Base-by-base conservation (phyloP, 2,113 vertebrate genomes). In the Galeopterus variegatus region DNA sequence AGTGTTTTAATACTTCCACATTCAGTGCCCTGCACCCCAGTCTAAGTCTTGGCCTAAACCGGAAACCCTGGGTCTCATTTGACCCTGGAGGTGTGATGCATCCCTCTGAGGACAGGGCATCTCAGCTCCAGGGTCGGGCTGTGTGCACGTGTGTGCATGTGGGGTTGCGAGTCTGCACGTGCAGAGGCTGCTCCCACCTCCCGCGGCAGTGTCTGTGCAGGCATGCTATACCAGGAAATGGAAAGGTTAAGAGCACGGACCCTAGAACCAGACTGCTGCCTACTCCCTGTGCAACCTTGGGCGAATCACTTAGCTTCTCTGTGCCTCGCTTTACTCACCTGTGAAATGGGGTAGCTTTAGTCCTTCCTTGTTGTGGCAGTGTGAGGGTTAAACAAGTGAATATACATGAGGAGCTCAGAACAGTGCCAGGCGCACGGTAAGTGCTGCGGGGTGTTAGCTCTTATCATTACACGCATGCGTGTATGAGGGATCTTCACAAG, bases 121-220 rank as follows among this genome's bases (percentile, higher is more conserved):
- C 8, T 15, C n/a, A n/a, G 56, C 24, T 36, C 36, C 33, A 52
- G 36, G 21, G 17, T 62, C 41, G 60, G 64, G 64, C 65, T 90
- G 10, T 50, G 50, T 23, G 19, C 0, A 3, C 8, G 8, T 31
- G 4, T 19, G 3, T 54, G 17, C 4, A 0, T 8, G 8, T 41
- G 19, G 21, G 18, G 10, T 5, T 31, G 50, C 41, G 73, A 69
- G 12, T 28, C 17, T 26, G 12, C 24, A 41, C 1, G 23, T 45
- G 17, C n/a, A 23, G 24, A 48, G 1, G 33, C 52, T 41, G 19
- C 64, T 73, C 8, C 41, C 14, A 48, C 7, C 64, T 36, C 56
- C 21, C 0, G 0, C 3, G 33, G 17, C 60, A 28, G 11, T 9
- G 8, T 77, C 87, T 52, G 6, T 76, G 48, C 0, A 1, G 28